phyloP scores from a whole-genome alignment of 2,888 invertebrate genomes.

The Galerucella calmariensis region DNA sequence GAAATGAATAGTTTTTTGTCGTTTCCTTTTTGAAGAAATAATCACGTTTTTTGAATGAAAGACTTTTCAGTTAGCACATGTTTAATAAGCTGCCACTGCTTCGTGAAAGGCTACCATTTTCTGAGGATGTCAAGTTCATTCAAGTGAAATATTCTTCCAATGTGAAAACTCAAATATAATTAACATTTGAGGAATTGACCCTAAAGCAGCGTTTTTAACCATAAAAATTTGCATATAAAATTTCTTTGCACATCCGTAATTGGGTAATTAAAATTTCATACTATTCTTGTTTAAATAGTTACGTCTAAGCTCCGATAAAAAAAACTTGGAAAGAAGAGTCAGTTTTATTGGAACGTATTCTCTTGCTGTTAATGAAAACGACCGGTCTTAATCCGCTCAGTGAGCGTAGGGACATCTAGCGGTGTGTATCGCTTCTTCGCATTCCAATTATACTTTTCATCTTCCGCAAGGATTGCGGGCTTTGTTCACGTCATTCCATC shows the following conservation, averaged over 20 bases:
- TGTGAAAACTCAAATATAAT: too few relatives aligned
- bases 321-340: not conserved
- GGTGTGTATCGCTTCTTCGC: conserved; percentile 54
- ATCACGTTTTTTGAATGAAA: too few relatives aligned
- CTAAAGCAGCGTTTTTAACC: not conserved
- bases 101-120: too few relatives aligned
- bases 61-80: too few relatives aligned
- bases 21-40: too few relatives aligned
- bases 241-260: not conserved
- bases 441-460: conserved; percentile 62
- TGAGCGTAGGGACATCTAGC: conserved; percentile 43
- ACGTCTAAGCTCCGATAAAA: not conserved
- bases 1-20: too few relatives aligned
- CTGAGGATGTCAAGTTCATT: too few relatives aligned
- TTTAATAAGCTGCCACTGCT: too few relatives aligned
- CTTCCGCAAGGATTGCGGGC: conserved; percentile 59
- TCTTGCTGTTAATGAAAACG: not conserved
- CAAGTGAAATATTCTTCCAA: too few relatives aligned
- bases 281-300: not conserved
- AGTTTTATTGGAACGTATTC: conserved; percentile 2
- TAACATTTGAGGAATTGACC: too few relatives aligned
- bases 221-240: not conserved
- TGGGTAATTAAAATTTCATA: not conserved
- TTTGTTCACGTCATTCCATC: conserved; percentile 57
- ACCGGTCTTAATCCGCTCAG: conserved; percentile 6